Evolutionary conservation across 2,888 invertebrate genomes (phyloP).

Genomic region (Drosophila histrio): DNA sequence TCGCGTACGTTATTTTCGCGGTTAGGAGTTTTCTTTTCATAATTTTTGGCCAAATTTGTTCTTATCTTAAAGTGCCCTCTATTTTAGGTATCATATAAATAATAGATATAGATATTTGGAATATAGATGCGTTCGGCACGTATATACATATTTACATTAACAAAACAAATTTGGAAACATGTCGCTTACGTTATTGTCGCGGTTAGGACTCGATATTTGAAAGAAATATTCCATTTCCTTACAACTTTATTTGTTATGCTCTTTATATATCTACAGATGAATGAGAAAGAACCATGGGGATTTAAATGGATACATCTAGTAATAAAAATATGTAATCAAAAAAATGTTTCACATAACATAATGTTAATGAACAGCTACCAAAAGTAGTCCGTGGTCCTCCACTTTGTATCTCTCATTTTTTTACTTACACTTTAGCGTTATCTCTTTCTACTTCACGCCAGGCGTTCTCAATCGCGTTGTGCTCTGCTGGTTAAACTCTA

Average conservation of each 20-base stretch:
- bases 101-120: no score
- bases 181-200: no score
- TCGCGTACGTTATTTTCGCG: no score
- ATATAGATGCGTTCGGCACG: no score
- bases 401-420: neutral
- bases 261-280: slow-evolving; percentile 16
- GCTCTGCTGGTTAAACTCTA: neutral
- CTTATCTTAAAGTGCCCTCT: no score
- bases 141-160: no score
- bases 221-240: slow-evolving; percentile 23
- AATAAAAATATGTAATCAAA: slow-evolving; percentile 52
- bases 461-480: neutral
- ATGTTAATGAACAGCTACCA: slow-evolving; percentile 8
- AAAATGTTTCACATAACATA: slow-evolving; percentile 26
- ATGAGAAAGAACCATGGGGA: slow-evolving; percentile 34
- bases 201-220: no score
- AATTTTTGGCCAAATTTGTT: no score
- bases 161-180: no score
- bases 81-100: no score
- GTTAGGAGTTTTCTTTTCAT: no score
- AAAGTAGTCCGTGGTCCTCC: neutral
- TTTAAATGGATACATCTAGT: slow-evolving; percentile 35
- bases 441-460: slow-evolving; percentile 6
- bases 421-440: neutral
- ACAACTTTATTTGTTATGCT: slow-evolving; percentile 30